These are phyloP conservation scores for Tenrec ecaudatus DNA, from an alignment of 2,113 vertebrate genomes.

Conservation along the genomic window DNA sequence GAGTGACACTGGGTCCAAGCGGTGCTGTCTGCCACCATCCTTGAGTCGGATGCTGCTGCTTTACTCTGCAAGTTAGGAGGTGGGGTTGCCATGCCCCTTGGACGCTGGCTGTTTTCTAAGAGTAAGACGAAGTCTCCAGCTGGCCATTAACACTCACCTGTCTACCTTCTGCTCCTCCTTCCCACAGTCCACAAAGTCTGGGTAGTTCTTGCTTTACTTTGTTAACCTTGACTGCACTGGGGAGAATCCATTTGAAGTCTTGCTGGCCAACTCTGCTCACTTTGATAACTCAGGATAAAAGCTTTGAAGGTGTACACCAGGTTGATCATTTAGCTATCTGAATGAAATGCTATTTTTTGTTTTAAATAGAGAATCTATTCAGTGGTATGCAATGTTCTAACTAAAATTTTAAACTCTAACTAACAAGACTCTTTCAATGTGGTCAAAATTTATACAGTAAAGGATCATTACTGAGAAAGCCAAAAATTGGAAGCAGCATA, in stretches of 20 bases:
- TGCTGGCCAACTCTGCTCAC: neutral
- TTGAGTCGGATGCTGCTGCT: no score
- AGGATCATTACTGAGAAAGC: slow-evolving; percentile 34
- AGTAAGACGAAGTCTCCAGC: no score
- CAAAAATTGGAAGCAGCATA: neutral
- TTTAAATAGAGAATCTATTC: neutral
- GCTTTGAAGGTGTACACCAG: neutral
- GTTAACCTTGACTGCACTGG: neutral
- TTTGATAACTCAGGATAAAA: neutral
- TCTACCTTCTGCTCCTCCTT: neutral
- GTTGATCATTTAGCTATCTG: neutral
- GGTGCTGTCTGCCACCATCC: no score
- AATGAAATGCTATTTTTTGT: neutral
- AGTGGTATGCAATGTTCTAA: neutral
- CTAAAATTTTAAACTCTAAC: neutral
- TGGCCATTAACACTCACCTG: no score
- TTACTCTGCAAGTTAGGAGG: no score
- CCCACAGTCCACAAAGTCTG: neutral
- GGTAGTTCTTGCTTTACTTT: neutral
- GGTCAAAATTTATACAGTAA: neutral
- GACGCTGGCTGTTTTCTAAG: no score
- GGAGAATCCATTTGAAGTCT: neutral
- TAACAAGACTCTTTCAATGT: neutral
- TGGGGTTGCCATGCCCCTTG: no score
- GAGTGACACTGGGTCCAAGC: no score